phyloP scores from a whole-genome alignment of 2,888 invertebrate species.

The Pyrrhia umbra region DNA sequence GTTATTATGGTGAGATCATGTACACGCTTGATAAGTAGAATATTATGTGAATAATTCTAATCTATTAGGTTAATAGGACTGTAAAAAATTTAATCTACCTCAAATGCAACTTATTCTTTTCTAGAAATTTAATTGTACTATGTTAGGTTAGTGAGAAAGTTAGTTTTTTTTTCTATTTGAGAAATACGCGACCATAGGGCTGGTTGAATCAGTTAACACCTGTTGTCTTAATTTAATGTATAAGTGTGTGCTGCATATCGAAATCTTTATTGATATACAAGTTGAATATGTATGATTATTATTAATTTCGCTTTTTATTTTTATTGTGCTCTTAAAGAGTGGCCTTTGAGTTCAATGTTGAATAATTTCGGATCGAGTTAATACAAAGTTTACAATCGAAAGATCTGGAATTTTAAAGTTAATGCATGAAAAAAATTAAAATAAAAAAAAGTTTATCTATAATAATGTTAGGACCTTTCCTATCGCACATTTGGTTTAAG shows the following conservation, averaged over 20 bases:
- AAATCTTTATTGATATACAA: conserved; percentile 82
- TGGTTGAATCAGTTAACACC: conserved; percentile 71
- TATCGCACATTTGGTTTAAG: conserved; percentile 70
- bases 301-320: conserved; percentile 75
- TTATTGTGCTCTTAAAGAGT: conserved; percentile 73
- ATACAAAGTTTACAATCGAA: conserved; percentile 63
- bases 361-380: conserved; percentile 62
- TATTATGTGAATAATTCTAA: conserved; percentile 88
- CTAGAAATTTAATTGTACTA: conserved; percentile 85
- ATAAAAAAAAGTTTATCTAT: conserved; percentile 59
- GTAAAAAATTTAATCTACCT: conserved; percentile 90
- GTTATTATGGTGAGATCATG: conserved; percentile 77
- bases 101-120: conserved; percentile 88
- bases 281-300: conserved; percentile 80
- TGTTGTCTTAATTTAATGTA: conserved; percentile 76
- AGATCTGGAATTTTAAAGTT: conserved; percentile 74
- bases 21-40: conserved; percentile 82
- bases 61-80: conserved; percentile 89
- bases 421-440: conserved; percentile 67
- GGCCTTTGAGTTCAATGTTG: conserved; percentile 67
- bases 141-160: conserved; percentile 87
- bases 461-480: conserved; percentile 68
- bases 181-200: conserved; percentile 76
- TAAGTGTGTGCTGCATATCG: conserved; percentile 84
- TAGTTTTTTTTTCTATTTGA: conserved; percentile 81